A percentile compares a stretch with the other conserved stretches of the same genome.
Evolutionary conservation across 2,888 invertebrate genomes (phyloP).

Genomic region (Hirtodrosophila trivittata): DNA sequence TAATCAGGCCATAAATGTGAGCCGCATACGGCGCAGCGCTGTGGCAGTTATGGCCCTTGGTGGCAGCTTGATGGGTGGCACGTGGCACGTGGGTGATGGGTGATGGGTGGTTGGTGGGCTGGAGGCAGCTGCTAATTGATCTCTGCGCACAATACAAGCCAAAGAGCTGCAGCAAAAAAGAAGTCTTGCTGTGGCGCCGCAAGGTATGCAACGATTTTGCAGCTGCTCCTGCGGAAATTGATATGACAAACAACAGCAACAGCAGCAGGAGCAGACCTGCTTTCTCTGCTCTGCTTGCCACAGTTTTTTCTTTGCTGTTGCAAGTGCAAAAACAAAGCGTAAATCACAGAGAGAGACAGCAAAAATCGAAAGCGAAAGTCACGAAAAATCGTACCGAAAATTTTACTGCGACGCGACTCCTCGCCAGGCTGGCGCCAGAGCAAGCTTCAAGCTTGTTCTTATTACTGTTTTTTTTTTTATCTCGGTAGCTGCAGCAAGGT

Average conservation of each 20-base stretch:
- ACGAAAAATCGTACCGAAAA: too few relatives aligned
- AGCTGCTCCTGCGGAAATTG: slow-evolving; percentile 31
- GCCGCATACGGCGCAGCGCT: slow-evolving; percentile 26
- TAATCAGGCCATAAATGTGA: slow-evolving; percentile 54
- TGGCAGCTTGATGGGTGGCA: not conserved
- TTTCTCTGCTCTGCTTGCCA: too few relatives aligned
- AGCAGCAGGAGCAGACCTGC: not conserved
- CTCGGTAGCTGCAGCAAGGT: not conserved
- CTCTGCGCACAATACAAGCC: slow-evolving; percentile 32
- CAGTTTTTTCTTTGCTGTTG: slow-evolving; percentile 15
- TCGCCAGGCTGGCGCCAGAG: not conserved
- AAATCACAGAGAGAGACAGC: slow-evolving; percentile 32
- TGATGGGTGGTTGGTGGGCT: not conserved
- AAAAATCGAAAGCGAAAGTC: slow-evolving; percentile 4
- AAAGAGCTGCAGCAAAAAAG: slow-evolving; percentile 11
- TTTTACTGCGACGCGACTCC: not conserved
- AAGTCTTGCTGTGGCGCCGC: slow-evolving; percentile 38
- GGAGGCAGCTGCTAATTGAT: slow-evolving; percentile 49
- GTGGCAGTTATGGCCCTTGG: not conserved
- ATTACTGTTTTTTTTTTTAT: not conserved
- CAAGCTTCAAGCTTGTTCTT: not conserved
- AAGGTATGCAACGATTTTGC: slow-evolving; percentile 46
- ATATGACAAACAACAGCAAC: slow-evolving; percentile 28
- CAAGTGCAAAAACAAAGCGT: slow-evolving; percentile 46
- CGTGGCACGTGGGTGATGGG: not conserved